Percentiles rank a stretch among this genome's conserved stretches.
phyloP scores from a whole-genome alignment of 1,140 invertebrate genomes.

The Nasonia vitripennis region DNA sequence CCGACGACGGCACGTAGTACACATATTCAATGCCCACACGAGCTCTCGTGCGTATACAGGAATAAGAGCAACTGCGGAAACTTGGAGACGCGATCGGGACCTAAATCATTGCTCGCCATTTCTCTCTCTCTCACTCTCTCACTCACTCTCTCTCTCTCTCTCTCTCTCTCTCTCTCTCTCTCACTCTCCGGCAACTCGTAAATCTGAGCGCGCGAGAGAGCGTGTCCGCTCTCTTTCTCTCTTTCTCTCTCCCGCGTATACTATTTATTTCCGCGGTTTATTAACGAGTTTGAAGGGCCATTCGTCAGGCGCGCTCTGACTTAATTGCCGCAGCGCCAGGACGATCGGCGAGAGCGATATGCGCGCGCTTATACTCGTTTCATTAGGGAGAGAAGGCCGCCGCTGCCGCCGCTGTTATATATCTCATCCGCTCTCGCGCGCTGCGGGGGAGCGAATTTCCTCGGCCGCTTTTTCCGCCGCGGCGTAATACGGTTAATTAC shows the following conservation, averaged over 20 bases:
- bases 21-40: not conserved
- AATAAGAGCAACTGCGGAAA: not conserved
- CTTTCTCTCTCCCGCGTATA: not conserved
- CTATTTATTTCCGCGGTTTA: constrained; percentile 45
- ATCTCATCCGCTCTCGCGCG: not conserved
- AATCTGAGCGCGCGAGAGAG: not conserved
- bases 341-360: constrained; percentile 3
- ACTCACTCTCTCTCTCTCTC: no score
- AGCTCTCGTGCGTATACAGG: not conserved
- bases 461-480: not conserved
- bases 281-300: constrained; percentile 37
- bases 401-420: not conserved
- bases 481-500: constrained; percentile 32
- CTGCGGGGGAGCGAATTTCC: not conserved
- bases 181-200: not conserved
- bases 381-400: not conserved
- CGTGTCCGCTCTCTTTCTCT: not conserved
- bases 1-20: not conserved
- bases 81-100: not conserved
- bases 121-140: not conserved
- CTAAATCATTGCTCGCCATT: constrained; percentile 28
- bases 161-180: not conserved
- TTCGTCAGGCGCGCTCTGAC: constrained; percentile 22
- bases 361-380: not conserved
- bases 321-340: constrained; percentile 25